Percentiles rank a stretch among this genome's conserved stretches.
phyloP scores from a whole-genome alignment of 2,113 vertebrate genomes.

The Motacilla alba region DNA sequence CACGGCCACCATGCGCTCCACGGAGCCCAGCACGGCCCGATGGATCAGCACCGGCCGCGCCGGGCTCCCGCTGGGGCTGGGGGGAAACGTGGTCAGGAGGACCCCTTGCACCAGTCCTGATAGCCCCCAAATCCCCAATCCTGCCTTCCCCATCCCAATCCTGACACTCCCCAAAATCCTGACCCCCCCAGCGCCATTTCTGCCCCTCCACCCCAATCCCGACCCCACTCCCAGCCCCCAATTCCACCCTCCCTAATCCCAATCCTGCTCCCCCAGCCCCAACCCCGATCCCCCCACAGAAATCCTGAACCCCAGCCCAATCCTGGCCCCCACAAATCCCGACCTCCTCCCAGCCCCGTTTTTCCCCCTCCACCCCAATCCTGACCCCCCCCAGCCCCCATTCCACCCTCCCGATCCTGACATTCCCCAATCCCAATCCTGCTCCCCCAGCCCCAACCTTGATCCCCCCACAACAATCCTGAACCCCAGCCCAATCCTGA shows the following conservation, averaged over 20 bases:
- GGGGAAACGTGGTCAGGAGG: background rate
- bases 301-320: background rate
- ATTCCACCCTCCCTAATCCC: background rate
- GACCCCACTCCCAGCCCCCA: background rate
- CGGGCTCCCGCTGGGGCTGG: background rate
- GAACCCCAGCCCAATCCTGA: too few species aligned
- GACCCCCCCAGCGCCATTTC: background rate
- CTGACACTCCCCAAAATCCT: background rate
- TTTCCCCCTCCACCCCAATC: too few species aligned
- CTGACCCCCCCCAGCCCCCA: too few species aligned
- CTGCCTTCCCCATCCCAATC: too few species aligned
- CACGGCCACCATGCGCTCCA: conserved; percentile 89
- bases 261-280: background rate
- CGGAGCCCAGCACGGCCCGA: conserved; percentile 87
- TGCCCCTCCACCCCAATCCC: background rate
- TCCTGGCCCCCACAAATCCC: too few species aligned
- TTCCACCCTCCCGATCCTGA: too few species aligned
- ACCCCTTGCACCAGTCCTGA: background rate
- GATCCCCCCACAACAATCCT: too few species aligned
- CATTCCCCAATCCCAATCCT: too few species aligned
- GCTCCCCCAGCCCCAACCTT: too few species aligned
- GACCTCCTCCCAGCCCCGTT: too few species aligned
- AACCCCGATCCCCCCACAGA: too few species aligned
- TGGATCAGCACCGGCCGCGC: conserved; percentile 87
- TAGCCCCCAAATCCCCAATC: background rate